Evolutionary conservation across 2,797 vertebrate species (phyloP).

Genomic region (Aselliscus stoliczkanus): DNA sequence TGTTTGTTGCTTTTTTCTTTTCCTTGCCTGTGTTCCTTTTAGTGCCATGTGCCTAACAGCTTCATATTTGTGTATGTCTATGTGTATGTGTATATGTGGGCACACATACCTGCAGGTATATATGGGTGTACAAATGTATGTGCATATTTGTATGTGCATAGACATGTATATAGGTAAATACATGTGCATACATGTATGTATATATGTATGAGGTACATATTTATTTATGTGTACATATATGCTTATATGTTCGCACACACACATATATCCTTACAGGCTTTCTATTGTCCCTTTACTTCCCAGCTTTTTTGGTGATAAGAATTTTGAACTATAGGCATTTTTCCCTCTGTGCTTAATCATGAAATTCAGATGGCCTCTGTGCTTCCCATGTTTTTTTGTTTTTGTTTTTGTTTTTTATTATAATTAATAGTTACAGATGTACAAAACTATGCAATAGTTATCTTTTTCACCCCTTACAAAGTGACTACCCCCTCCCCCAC

Average conservation of each 20-base stretch:
- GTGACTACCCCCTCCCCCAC: no score
- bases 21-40: not conserved
- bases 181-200: not conserved
- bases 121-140: not conserved
- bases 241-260: fast-evolving
- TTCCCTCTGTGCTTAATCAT: not conserved
- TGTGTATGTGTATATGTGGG: no score
- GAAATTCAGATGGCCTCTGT: not conserved
- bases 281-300: not conserved
- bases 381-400: not conserved
- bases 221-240: not conserved
- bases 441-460: no score
- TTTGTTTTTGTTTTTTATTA: no score
- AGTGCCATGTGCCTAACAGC: not conserved
- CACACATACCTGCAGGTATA: no score
- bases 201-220: not conserved
- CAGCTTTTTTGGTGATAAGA: not conserved
- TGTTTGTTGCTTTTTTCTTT: not conserved
- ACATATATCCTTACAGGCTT: not conserved
- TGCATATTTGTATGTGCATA: no score
- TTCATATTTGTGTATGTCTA: not conserved
- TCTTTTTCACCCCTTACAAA: no score
- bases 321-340: not conserved
- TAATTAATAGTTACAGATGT: no score
- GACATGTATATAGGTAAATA: no score